Conservation (phyloP, 1,140 invertebrate genomes). For the Drosophila tsacasi region DNA sequence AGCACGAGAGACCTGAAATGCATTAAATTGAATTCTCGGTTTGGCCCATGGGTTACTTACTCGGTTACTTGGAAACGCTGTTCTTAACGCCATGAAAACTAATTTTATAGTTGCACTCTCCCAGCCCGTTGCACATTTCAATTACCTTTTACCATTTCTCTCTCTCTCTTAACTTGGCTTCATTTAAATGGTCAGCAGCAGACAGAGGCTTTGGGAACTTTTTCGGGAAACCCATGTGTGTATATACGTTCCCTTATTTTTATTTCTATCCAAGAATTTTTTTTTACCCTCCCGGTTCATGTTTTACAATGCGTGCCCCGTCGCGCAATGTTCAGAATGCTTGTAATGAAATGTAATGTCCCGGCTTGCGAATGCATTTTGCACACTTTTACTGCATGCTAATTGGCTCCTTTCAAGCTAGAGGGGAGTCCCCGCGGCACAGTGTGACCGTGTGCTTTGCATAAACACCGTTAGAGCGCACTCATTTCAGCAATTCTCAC, state of each 20-base stretch:
- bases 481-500: constrained; percentile 59
- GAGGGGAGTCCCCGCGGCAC: not conserved
- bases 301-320: constrained; percentile 75
- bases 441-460: constrained; percentile 51
- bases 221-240: constrained; percentile 20
- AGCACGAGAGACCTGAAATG: constrained; percentile 56
- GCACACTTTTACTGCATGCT: constrained; percentile 79
- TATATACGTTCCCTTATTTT: constrained; percentile 30
- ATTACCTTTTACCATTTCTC: constrained; percentile 50
- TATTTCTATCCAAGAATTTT: constrained; percentile 33
- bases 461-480: constrained; percentile 62
- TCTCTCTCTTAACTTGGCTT: constrained; percentile 57
- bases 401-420: constrained; percentile 56
- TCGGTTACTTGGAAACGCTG: constrained; percentile 60
- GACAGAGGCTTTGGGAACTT: constrained; percentile 28
- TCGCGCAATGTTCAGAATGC: constrained; percentile 38
- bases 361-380: constrained; percentile 64
- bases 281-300: constrained; percentile 20
- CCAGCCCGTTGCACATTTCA: constrained; percentile 61
- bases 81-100: constrained; percentile 83
- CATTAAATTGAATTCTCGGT: constrained; percentile 77
- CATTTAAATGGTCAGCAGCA: constrained; percentile 67
- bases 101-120: constrained; percentile 77
- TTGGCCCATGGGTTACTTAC: constrained; percentile 16
- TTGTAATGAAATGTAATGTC: constrained; percentile 69